These are phyloP conservation scores for Ichneumoninae sp. DNA, from an alignment of 2,888 invertebrate genomes.

Conservation along the genomic window DNA sequence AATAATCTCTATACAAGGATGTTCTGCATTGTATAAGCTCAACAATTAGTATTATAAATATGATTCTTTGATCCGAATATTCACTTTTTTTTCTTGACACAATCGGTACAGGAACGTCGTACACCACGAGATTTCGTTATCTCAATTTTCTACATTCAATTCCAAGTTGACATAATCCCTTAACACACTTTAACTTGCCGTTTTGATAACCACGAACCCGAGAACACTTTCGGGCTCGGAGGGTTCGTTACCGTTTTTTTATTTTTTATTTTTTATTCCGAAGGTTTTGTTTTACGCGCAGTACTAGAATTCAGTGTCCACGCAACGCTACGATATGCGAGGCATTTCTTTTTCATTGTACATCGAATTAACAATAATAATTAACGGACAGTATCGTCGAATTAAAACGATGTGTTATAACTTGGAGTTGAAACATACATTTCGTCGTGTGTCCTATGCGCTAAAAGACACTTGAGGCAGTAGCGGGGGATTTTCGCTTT, in stretches of 20 bases:
- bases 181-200: not conserved
- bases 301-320: not conserved
- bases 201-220: not conserved
- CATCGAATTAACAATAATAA: slow-evolving; percentile 6
- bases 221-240: not conserved
- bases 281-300: not conserved
- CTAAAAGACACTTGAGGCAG: slow-evolving; percentile 56
- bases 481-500: slow-evolving; percentile 44
- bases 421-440: slow-evolving; percentile 10
- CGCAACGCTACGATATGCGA: slow-evolving; percentile 24
- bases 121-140: slow-evolving; percentile 38
- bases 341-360: slow-evolving; percentile 19
- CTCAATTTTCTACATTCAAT: slow-evolving; percentile 42
- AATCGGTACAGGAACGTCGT: slow-evolving; percentile 51
- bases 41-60: slow-evolving; percentile 75
- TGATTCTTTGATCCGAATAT: slow-evolving; percentile 71
- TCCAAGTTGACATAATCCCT: slow-evolving; percentile 20
- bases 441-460: slow-evolving; percentile 39
- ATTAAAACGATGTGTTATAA: not conserved
- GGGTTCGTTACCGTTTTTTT: slow-evolving; percentile 7
- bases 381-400: slow-evolving; percentile 18
- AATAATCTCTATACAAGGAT: slow-evolving; percentile 80
- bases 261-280: not conserved
- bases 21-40: slow-evolving; percentile 74
- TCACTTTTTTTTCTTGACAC: slow-evolving; percentile 74